These are phyloP conservation scores for Lipotes vexillifer DNA, from an alignment of 2,113 vertebrate genomes.

Conservation along the genomic window DNA sequence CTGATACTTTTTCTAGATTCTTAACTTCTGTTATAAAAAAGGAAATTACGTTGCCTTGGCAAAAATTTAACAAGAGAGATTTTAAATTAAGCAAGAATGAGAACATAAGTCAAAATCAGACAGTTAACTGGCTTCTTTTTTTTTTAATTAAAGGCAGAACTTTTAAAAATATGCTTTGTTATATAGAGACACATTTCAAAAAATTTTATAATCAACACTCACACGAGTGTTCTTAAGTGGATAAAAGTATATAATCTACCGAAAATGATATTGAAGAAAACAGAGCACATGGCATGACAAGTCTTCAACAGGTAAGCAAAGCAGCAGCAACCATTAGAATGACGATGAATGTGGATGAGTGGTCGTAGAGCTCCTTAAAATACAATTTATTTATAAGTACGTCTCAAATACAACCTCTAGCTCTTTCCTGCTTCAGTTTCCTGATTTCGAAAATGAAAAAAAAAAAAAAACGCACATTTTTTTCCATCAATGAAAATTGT, in stretches of 20 bases:
- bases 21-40: constrained; percentile 12
- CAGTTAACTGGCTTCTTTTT: not conserved
- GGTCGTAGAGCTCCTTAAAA: not conserved
- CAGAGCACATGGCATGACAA: not conserved
- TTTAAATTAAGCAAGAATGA: constrained; percentile 14
- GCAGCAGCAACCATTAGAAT: not conserved
- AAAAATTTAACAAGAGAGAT: not conserved
- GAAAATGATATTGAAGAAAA: not conserved
- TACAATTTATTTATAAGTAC: not conserved
- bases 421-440: not conserved
- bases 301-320: constrained; percentile 26
- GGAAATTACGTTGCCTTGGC: not conserved
- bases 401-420: not conserved
- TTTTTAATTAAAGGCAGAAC: not conserved
- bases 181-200: not conserved
- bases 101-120: not conserved
- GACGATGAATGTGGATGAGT: not conserved
- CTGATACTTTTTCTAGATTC: not conserved
- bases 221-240: not conserved
- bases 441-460: not conserved
- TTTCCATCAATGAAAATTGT: not conserved
- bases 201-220: not conserved
- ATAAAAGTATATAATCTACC: not conserved
- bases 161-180: not conserved
- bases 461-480: not conserved